A percentile compares a stretch with the other conserved stretches of the same genome.
phyloP scores from a whole-genome alignment of 2,888 invertebrate genomes.

The Diabrotica balteata region DNA sequence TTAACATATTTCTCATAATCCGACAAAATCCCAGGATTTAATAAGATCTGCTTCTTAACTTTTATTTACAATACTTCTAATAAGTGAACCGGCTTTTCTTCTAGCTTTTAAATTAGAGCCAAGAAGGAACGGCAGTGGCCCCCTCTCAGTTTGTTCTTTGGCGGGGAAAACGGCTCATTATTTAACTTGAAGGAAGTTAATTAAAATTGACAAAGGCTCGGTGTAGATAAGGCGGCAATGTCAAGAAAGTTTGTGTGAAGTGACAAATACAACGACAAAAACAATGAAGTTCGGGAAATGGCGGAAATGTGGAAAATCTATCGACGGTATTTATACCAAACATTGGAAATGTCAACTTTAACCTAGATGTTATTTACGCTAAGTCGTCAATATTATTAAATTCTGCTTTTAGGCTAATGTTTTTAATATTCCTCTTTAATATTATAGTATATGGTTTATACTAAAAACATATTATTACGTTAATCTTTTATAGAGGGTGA shows the following conservation, averaged over 20 bases:
- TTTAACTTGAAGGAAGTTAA: conserved; percentile 34
- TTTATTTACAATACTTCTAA: conserved; percentile 1
- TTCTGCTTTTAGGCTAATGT: too few species aligned
- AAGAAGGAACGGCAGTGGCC: neutral
- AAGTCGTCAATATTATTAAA: too few species aligned
- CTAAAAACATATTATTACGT: too few species aligned
- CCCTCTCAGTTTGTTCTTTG: conserved; percentile 13
- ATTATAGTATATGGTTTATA: too few species aligned
- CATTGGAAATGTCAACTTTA: too few species aligned
- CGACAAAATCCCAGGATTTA: too few species aligned
- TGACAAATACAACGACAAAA: conserved; percentile 34
- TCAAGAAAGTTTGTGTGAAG: conserved; percentile 30
- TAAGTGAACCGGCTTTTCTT: conserved; percentile 7
- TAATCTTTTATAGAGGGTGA: too few species aligned
- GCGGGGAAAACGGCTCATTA: conserved; percentile 30
- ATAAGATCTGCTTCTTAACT: neutral
- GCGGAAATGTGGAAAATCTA: conserved; percentile 20
- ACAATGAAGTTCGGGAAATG: conserved; percentile 24
- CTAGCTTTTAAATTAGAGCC: conserved; percentile 7
- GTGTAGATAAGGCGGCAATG: conserved; percentile 30
- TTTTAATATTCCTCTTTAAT: too few species aligned
- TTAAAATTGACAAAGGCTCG: conserved; percentile 36
- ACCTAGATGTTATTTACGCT: too few species aligned
- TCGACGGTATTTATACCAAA: conserved; percentile 4
- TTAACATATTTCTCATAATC: too few species aligned